Conservation (phyloP, 2,888 invertebrate genomes). For the Pammene fasciana region DNA sequence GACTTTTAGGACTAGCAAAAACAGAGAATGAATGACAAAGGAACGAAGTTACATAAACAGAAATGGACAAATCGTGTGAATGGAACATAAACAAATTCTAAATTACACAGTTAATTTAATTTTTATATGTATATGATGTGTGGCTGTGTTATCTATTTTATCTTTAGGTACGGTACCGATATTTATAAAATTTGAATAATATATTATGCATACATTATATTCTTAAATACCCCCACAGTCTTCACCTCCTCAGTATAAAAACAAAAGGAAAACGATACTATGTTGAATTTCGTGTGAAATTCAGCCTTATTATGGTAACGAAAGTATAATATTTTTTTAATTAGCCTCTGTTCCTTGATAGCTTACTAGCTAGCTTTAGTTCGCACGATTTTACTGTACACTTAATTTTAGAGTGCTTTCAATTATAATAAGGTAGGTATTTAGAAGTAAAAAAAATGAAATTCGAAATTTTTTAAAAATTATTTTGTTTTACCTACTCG, state of each 20-base stretch:
- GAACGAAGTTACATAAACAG: too few relatives aligned
- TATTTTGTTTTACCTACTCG: too few relatives aligned
- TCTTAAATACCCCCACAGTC: too few relatives aligned
- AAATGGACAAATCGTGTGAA: background rate
- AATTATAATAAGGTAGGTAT: background rate
- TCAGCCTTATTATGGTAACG: constrained; percentile 45
- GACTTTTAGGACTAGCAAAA: too few relatives aligned
- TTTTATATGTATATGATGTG: too few relatives aligned
- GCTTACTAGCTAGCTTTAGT: too few relatives aligned
- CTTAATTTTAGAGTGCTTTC: constrained; percentile 3
- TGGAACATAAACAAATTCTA: too few relatives aligned
- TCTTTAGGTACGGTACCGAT: too few relatives aligned
- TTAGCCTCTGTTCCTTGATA: constrained; percentile 30
- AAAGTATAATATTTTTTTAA: constrained; percentile 49
- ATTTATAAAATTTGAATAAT: background rate
- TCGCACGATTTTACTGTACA: constrained; percentile 34
- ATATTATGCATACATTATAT: too few relatives aligned
- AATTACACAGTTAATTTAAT: too few relatives aligned
- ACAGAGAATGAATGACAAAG: too few relatives aligned
- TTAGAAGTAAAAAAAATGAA: background rate
- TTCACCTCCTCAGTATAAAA: background rate
- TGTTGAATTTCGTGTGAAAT: constrained; percentile 55
- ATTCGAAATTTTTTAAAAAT: background rate
- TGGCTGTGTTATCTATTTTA: too few relatives aligned
- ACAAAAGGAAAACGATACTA: constrained; percentile 45